These are phyloP conservation scores for Merops nubicus DNA, from an alignment of 2,113 vertebrate species.

Conservation along the genomic window DNA sequence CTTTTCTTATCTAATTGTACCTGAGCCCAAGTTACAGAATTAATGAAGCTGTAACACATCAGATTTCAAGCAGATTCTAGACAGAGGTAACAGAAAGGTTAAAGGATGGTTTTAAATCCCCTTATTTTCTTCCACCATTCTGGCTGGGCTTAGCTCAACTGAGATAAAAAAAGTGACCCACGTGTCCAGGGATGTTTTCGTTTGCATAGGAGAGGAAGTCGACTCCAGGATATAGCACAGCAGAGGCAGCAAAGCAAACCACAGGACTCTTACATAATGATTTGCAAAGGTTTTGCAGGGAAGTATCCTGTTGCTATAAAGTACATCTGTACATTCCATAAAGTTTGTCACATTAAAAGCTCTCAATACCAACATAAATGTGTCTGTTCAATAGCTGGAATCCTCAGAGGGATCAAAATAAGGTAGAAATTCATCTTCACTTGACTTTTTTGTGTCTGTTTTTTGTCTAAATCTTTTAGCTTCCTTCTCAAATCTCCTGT, in stretches of 20 bases:
- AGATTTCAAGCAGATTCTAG: neutral
- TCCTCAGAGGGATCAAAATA: neutral
- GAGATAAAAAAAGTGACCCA: neutral
- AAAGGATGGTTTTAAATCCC: neutral
- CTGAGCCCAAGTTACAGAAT: neutral
- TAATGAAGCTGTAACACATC: neutral
- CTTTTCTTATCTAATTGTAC: neutral
- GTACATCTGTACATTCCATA: neutral
- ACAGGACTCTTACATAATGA: neutral
- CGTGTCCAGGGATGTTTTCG: neutral
- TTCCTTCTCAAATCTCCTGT: neutral
- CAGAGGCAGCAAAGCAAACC: neutral
- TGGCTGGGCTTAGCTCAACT: neutral
- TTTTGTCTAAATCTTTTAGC: neutral
- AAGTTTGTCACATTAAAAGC: neutral
- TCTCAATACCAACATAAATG: neutral
- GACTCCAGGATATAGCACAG: neutral
- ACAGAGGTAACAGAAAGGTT: neutral
- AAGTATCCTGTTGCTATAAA: neutral
- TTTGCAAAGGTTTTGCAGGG: neutral
- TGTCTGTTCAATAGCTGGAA: neutral
- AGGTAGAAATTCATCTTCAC: neutral
- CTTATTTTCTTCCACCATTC: neutral
- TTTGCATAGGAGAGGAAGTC: neutral
- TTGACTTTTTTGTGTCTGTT: neutral